These are phyloP conservation scores for Enteromius treurensis DNA, from an alignment of 2,797 vertebrate species.

Conservation along the genomic window DNA sequence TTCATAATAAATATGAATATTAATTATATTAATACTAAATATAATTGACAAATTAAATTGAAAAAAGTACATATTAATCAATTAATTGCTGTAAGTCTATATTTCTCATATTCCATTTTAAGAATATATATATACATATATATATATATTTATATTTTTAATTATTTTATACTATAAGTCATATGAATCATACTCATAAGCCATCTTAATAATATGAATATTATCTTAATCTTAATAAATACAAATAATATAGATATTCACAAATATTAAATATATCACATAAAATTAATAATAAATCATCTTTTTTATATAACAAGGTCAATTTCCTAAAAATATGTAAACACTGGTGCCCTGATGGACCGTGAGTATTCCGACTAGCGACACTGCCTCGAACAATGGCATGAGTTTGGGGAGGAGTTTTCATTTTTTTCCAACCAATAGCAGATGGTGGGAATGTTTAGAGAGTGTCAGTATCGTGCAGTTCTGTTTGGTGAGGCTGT, in stretches of 20 bases:
- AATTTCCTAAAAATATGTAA: neutral
- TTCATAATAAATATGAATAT: neutral
- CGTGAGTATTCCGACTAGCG: neutral
- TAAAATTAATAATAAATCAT: neutral
- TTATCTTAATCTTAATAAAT: neutral
- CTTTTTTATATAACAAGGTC: neutral
- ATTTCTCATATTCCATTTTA: neutral
- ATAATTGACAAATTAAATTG: too few species aligned
- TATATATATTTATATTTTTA: too few species aligned
- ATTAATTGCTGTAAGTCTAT: neutral
- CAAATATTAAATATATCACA: neutral
- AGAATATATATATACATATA: neutral
- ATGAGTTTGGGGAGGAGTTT: neutral
- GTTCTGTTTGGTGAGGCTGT: neutral
- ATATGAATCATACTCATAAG: too few species aligned
- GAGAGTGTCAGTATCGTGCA: neutral
- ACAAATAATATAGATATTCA: neutral
- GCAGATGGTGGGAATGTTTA: neutral
- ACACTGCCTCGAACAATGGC: neutral
- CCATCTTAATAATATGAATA: neutral
- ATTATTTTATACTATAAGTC: neutral
- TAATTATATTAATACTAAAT: too few species aligned
- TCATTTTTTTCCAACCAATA: constrained; percentile 6
- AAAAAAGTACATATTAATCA: neutral
- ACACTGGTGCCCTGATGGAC: neutral